A percentile compares a stretch with the other conserved stretches of the same genome.
phyloP scores from a whole-genome alignment of 1,140 invertebrate genomes.

The Rhopalosiphum padi region DNA sequence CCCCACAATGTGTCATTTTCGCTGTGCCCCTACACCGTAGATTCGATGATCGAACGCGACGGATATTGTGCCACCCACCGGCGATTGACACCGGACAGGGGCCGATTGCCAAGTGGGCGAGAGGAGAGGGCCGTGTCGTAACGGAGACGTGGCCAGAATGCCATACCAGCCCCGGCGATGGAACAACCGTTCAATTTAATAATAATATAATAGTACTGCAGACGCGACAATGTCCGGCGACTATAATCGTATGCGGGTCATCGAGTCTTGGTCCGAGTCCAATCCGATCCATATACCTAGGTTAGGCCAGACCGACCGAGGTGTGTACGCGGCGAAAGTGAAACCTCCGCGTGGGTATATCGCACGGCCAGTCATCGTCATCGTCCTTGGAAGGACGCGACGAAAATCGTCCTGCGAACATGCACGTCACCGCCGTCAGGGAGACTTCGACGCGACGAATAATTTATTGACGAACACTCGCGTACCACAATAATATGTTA shows the following conservation, averaged over 20 bases:
- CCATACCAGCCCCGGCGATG: conserved; percentile 18
- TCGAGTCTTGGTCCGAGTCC: conserved; percentile 49
- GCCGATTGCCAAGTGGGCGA: neutral
- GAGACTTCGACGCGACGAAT: neutral
- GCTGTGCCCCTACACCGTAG: neutral
- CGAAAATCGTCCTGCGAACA: neutral
- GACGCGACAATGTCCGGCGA: neutral
- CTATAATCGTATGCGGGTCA: conserved; percentile 26
- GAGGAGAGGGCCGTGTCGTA: neutral
- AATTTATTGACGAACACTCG: neutral
- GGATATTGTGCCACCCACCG: neutral
- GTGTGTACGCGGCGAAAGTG: conserved; percentile 28
- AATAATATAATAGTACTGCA: neutral
- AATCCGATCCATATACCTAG: conserved; percentile 31
- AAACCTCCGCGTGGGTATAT: neutral
- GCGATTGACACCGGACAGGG: neutral
- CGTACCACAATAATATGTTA: neutral
- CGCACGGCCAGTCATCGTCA: neutral
- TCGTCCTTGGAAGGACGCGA: conserved; percentile 41
- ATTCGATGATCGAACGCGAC: neutral
- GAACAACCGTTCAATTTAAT: neutral
- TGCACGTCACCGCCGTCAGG: neutral
- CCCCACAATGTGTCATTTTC: neutral
- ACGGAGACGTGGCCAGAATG: conserved; percentile 20
- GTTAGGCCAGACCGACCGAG: neutral